These are phyloP conservation scores for Siniperca undulata DNA, from an alignment of 2,797 vertebrate genomes.

Conservation along the genomic window DNA sequence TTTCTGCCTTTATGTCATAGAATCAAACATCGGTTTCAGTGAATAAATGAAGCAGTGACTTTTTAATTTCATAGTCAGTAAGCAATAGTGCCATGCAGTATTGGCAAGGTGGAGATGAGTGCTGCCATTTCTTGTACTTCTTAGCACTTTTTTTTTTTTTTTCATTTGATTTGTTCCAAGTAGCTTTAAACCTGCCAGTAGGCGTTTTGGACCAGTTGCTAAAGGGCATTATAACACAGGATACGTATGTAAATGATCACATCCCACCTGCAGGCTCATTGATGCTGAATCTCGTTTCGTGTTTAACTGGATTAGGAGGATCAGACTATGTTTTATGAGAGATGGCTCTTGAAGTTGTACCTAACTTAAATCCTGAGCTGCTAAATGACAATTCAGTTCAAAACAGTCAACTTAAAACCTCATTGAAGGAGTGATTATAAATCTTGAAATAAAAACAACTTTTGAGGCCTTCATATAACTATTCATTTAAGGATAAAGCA, in stretches of 20 bases:
- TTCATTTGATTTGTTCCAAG: not conserved
- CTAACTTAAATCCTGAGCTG: not conserved
- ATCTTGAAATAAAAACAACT: not conserved
- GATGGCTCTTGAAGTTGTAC: not conserved
- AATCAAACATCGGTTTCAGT: not conserved
- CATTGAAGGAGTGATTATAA: not conserved
- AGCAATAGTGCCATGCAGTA: not conserved
- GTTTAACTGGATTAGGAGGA: not conserved
- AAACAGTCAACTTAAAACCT: not conserved
- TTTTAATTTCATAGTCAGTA: not conserved
- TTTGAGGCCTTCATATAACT: not conserved
- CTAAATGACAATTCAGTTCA: not conserved
- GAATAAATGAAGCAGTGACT: slow-evolving; percentile 3
- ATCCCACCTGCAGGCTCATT: not conserved
- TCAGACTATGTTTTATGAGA: not conserved
- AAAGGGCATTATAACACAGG: not conserved
- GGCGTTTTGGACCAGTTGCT: not conserved
- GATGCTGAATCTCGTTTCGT: not conserved
- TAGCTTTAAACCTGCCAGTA: not conserved
- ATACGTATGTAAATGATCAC: not conserved
- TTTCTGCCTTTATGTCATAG: not conserved
- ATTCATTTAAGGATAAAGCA: not conserved
- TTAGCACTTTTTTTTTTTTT: not conserved
- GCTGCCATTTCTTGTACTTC: not conserved
- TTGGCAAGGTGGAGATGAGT: no score